A percentile compares a stretch with the other conserved stretches of the same genome.
Evolutionary conservation across 2,888 invertebrate genomes (phyloP).

Genomic region (Calameuta idolon): DNA sequence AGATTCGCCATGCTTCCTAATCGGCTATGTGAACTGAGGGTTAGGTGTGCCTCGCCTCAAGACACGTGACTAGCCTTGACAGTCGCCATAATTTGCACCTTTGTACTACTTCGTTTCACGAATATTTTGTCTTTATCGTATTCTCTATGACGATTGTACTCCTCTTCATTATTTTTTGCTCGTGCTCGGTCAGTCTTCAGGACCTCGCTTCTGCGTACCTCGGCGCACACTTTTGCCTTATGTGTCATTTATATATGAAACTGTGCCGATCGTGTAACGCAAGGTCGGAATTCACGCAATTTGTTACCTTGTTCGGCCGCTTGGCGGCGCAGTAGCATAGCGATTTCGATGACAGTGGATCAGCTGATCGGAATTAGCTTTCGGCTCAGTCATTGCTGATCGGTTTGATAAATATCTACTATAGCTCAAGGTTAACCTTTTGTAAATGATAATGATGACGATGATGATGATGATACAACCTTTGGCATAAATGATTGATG

Average conservation of each 20-base stretch:
- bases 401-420: background rate
- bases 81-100: slow-evolving; percentile 30
- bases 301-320: background rate
- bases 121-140: background rate
- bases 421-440: background rate
- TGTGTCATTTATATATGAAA: background rate
- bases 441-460: background rate
- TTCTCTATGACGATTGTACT: background rate
- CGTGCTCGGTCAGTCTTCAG: background rate
- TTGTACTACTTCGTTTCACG: background rate
- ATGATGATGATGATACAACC: background rate
- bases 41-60: slow-evolving; percentile 15
- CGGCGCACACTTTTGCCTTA: background rate
- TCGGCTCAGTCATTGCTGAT: slow-evolving; percentile 32
- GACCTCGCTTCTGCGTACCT: background rate
- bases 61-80: slow-evolving; percentile 40
- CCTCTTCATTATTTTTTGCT: background rate
- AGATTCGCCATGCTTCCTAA: background rate
- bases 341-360: slow-evolving; percentile 46
- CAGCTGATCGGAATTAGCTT: slow-evolving; percentile 50
- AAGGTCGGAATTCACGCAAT: slow-evolving; percentile 11
- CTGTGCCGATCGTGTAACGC: slow-evolving; percentile 8
- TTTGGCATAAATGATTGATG: background rate
- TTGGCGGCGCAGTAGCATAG: background rate
- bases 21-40: slow-evolving; percentile 19